These are phyloP conservation scores for Cheilosia variabilis DNA, from an alignment of 2,888 invertebrate genomes.

Conservation along the genomic window DNA sequence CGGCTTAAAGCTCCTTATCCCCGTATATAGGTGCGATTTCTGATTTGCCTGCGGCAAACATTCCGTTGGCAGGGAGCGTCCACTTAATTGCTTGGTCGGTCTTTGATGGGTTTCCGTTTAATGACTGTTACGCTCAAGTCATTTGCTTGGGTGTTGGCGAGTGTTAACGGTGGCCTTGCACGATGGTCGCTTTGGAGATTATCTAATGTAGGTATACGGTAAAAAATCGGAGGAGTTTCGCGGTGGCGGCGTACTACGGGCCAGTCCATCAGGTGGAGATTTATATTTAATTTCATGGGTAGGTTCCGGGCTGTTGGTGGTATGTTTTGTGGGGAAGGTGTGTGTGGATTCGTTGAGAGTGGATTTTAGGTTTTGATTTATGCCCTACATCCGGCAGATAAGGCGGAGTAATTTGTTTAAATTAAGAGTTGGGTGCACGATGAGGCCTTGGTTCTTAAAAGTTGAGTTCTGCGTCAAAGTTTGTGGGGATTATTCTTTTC, in stretches of 20 bases:
- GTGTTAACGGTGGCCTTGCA: slow-evolving; percentile 32
- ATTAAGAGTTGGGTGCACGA: slow-evolving; percentile 27
- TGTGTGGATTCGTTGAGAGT: slow-evolving; percentile 39
- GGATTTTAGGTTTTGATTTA: slow-evolving; percentile 61
- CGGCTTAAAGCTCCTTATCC: slow-evolving; percentile 26
- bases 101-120: slow-evolving; percentile 67
- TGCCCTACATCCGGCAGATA: slow-evolving; percentile 42
- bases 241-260: slow-evolving; percentile 5
- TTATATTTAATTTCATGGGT: slow-evolving; percentile 59
- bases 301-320: slow-evolving; percentile 33
- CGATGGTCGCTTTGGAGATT: slow-evolving; percentile 17
- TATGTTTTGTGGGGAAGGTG: neutral
- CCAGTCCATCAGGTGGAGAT: slow-evolving; percentile 53
- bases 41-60: slow-evolving; percentile 22
- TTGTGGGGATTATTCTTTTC: too few relatives aligned
- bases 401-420: slow-evolving; percentile 50
- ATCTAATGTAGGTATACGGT: slow-evolving; percentile 12
- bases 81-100: slow-evolving; percentile 71
- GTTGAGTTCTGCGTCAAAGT: too few relatives aligned
- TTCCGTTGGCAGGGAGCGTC: slow-evolving; percentile 62
- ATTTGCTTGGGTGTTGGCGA: slow-evolving; percentile 29
- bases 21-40: slow-evolving; percentile 11
- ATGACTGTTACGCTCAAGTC: slow-evolving; percentile 67
- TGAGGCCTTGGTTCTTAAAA: too few relatives aligned
- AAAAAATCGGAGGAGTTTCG: slow-evolving; percentile 42